These are phyloP conservation scores for Lobophora halterata DNA, from an alignment of 2,888 invertebrate species.

Conservation along the genomic window DNA sequence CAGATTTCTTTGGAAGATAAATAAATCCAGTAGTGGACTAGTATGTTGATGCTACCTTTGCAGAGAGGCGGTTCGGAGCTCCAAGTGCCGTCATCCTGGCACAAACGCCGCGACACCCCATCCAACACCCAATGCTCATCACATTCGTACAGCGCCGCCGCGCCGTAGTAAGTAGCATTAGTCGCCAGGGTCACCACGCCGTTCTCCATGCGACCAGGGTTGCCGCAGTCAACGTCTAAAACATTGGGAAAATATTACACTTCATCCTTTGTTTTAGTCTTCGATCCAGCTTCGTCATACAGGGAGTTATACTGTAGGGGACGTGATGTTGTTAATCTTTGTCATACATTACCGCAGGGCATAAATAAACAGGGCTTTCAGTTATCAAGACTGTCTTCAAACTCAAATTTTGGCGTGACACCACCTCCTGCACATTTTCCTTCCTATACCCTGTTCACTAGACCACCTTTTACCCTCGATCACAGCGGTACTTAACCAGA, in stretches of 20 bases:
- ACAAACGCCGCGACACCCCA: constrained; percentile 90
- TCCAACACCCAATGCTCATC: constrained; percentile 89
- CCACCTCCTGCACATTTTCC: constrained; percentile 92
- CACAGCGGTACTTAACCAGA: constrained; percentile 93
- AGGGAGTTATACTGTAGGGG: too few species aligned
- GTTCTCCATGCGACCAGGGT: constrained; percentile 85
- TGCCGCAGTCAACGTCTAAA: constrained; percentile 94
- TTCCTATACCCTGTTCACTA: constrained; percentile 92
- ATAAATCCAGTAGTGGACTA: too few species aligned
- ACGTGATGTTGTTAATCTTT: too few species aligned
- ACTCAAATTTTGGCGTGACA: constrained; percentile 89
- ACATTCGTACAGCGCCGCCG: constrained; percentile 92
- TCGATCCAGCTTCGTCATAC: too few species aligned
- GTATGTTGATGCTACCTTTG: too few species aligned
- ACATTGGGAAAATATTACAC: constrained; percentile 33
- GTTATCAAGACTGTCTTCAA: too few species aligned
- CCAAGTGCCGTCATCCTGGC: constrained; percentile 95
- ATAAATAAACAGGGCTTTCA: too few species aligned
- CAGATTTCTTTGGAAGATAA: too few species aligned
- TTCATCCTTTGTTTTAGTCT: background rate
- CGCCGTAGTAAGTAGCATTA: constrained; percentile 94
- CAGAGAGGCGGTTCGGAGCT: constrained; percentile 91
- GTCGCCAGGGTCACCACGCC: constrained; percentile 90
- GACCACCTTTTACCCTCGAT: constrained; percentile 93
- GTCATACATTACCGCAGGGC: too few species aligned